Evolutionary conservation across 2,888 invertebrate species (phyloP).

Genomic region (Eupithecia vulgata): DNA sequence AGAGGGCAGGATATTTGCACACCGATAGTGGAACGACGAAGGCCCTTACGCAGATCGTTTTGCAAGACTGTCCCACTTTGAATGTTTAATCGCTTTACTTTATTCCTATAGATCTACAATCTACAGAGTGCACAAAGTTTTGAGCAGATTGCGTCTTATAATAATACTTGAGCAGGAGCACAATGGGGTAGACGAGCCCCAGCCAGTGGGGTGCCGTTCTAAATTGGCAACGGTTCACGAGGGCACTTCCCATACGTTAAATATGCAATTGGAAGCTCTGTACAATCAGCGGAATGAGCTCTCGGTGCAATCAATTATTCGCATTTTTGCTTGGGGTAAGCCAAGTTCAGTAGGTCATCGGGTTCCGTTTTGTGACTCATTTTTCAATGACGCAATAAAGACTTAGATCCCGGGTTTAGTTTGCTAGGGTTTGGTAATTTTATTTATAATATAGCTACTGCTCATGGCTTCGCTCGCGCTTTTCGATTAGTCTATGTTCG

Average conservation of each 20-base stretch:
- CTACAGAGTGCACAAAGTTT: slow-evolving; percentile 8
- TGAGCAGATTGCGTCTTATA: slow-evolving; percentile 57
- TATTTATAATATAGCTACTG: no score
- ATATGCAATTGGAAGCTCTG: slow-evolving; percentile 78
- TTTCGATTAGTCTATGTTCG: no score
- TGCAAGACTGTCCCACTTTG: slow-evolving; percentile 54
- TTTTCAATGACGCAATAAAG: background rate
- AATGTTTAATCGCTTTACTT: slow-evolving; percentile 1
- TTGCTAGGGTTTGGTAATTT: background rate
- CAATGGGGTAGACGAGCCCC: slow-evolving; percentile 63
- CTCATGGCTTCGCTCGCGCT: no score
- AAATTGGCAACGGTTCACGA: slow-evolving; percentile 79
- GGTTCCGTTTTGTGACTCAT: slow-evolving; percentile 12
- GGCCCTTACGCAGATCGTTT: slow-evolving; percentile 72
- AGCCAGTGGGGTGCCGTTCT: slow-evolving; percentile 59
- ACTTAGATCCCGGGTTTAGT: background rate
- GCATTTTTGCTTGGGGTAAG: slow-evolving; percentile 68
- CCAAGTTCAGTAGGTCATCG: slow-evolving; percentile 68
- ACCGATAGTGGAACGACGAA: slow-evolving; percentile 69
- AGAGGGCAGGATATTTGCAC: slow-evolving; percentile 75
- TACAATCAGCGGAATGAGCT: slow-evolving; percentile 81
- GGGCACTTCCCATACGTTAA: slow-evolving; percentile 80
- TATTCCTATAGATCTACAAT: slow-evolving; percentile 7
- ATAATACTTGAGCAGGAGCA: slow-evolving; percentile 60
- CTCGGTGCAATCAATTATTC: slow-evolving; percentile 79